phyloP scores from a whole-genome alignment of 1,140 invertebrate species.

The Zaprionus gabonicus region DNA sequence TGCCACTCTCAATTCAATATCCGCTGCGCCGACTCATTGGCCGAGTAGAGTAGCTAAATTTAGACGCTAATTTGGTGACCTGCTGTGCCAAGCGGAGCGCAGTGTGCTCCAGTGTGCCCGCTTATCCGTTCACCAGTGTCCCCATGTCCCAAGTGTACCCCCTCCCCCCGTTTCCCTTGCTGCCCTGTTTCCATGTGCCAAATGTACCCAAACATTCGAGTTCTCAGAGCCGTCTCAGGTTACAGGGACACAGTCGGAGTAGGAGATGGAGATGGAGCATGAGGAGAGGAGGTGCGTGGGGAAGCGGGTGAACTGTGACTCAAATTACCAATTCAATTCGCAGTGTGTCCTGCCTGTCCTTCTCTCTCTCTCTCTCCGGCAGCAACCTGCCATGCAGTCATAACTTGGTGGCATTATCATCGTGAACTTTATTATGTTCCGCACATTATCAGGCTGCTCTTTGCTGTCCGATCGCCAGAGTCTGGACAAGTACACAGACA shows the following conservation, averaged over 20 bases:
- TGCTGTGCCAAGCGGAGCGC: conserved; percentile 52
- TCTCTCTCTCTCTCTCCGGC: conserved; percentile 8
- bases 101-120: background rate
- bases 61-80: conserved; percentile 77
- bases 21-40: conserved; percentile 58
- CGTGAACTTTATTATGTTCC: conserved; percentile 49
- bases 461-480: conserved; percentile 7
- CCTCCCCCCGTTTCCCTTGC: background rate
- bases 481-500: background rate
- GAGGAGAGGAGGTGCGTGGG: background rate
- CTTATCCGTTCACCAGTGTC: background rate
- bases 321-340: conserved; percentile 66
- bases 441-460: conserved; percentile 31
- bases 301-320: conserved; percentile 25
- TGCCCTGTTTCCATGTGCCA: conserved; percentile 20
- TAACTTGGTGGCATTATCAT: conserved; percentile 57
- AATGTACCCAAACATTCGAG: conserved; percentile 20
- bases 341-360: conserved; percentile 2
- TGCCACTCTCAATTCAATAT: conserved; percentile 14
- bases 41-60: conserved; percentile 76
- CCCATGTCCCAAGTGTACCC: conserved; percentile 31
- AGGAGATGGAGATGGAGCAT: background rate
- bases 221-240: conserved; percentile 54
- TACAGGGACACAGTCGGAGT: conserved; percentile 13
- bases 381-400: conserved; percentile 39